Conservation (phyloP, 2,113 vertebrate species). For the Tor tambroides region DNA sequence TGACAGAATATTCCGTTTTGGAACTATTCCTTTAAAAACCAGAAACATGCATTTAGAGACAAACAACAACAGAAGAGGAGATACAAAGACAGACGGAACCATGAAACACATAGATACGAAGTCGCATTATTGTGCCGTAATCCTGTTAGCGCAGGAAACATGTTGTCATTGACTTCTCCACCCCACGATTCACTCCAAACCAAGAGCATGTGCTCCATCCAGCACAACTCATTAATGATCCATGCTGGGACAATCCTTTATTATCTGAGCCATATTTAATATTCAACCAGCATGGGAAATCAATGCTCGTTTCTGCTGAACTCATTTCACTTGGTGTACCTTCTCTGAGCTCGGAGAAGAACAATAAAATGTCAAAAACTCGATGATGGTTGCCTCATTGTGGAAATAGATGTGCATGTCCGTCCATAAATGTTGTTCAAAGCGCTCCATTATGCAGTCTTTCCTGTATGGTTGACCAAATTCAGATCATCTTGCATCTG, state of each 20-base stretch:
- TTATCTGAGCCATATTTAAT: constrained; percentile 44
- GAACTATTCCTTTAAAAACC: constrained; percentile 87
- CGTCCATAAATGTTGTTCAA: constrained; percentile 33
- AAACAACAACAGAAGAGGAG: constrained; percentile 57
- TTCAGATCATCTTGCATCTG: constrained; percentile 73
- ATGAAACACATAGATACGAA: constrained; percentile 55
- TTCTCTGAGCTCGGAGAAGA: constrained; percentile 27
- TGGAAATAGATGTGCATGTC: not conserved
- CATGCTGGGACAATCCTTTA: constrained; percentile 22
- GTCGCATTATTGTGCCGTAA: constrained; percentile 63
- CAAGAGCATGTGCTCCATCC: not conserved
- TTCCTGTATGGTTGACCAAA: constrained; percentile 64
- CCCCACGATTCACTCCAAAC: not conserved
- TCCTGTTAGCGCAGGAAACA: constrained; percentile 59
- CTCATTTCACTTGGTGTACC: constrained; percentile 11
- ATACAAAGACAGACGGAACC: not conserved
- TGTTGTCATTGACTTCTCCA: constrained; percentile 37
- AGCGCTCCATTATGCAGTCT: constrained; percentile 9
- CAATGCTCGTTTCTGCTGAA: constrained; percentile 16
- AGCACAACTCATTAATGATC: constrained; percentile 32
- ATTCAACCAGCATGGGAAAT: constrained; percentile 38
- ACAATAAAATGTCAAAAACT: constrained; percentile 35
- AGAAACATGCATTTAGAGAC: constrained; percentile 81
- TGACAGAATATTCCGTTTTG: constrained; percentile 74
- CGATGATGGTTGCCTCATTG: not conserved